Base-by-base conservation (phyloP, 2,888 invertebrate genomes). In the Apamea sordens region DNA sequence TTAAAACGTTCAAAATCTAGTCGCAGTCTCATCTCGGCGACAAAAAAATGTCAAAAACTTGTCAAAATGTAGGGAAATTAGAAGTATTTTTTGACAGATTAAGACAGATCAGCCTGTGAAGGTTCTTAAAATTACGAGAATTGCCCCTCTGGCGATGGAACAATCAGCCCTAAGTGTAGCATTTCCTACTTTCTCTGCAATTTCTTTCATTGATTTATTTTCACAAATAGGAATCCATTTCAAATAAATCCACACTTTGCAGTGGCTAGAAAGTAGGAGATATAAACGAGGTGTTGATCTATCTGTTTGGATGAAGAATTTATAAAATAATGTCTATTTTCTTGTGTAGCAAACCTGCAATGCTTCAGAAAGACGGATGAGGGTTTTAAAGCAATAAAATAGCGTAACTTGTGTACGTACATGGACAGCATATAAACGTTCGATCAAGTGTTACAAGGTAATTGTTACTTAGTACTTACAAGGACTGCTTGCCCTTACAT, bases 251-350 rank as follows among this genome's bases (percentile, higher is more conserved):
- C 69, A 28, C 65, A 69, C 32, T 76, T 83, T 59, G 41, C 73
- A 70, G 56, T 63, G 78, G 61, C 32, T 41, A 67, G 59, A 56
- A 73, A 83, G 24, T 36, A 80, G 67, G 15, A 59, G 68, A 73
- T 73, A 61, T 70, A 74, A 72, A 67, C 77, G 72, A 69, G 83
- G 70, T 76, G 75, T 83, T 83, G 75, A 86, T 85, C 53, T 76
- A 77, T 71, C 56, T 86, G 56, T 73, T 69, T 24, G 61, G 65
- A 71, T 63, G 61, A 69, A 75, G 68, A 75, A 70, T 77, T 80
- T 64, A 73, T 77, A 68, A 77, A 77, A 79, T 68, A 72, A 79
- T 70, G 75, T 78, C 36, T 28, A 18, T 80, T 86, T 86, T 78
- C 69, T 86, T 77, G 77, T 75, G 75, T 70, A 73, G 69, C 74